Percentiles rank a stretch among this genome's conserved stretches.
Evolutionary conservation across 2,113 vertebrate genomes (phyloP).

Genomic region (Scatophagus argus): DNA sequence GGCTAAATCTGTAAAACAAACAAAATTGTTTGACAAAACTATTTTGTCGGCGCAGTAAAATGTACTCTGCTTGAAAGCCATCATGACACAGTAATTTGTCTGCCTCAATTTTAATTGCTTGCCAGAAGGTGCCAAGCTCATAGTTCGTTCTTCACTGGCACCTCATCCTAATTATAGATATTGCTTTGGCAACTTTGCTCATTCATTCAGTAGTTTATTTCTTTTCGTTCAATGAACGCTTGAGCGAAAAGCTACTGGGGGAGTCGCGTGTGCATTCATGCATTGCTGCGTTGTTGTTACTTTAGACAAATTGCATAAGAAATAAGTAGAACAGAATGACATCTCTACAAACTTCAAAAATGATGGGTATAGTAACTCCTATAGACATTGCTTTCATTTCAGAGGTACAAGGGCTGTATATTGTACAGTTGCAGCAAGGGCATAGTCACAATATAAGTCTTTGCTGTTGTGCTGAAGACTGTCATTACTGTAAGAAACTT

Average conservation of each 20-base stretch:
- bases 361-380: no score
- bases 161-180: conserved; percentile 76
- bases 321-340: neutral
- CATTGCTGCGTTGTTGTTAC: neutral
- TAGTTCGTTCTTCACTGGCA: conserved; percentile 67
- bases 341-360: no score
- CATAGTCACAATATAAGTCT: neutral
- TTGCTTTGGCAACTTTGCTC: conserved; percentile 64
- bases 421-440: neutral
- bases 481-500: neutral
- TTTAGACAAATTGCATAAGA: neutral
- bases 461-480: neutral
- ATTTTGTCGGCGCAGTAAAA: conserved; percentile 67
- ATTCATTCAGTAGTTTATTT: conserved; percentile 52
- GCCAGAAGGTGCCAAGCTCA: conserved; percentile 61
- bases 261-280: neutral
- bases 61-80: conserved; percentile 70
- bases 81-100: conserved; percentile 76
- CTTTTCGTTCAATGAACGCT: conserved; percentile 16
- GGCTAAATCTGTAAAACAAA: conserved; percentile 79
- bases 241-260: conserved; percentile 27
- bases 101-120: conserved; percentile 78
- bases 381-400: neutral
- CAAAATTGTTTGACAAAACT: conserved; percentile 68
- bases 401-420: neutral